Conservation (phyloP, 2,113 vertebrate genomes). For the Cyprinodon tularosa region DNA sequence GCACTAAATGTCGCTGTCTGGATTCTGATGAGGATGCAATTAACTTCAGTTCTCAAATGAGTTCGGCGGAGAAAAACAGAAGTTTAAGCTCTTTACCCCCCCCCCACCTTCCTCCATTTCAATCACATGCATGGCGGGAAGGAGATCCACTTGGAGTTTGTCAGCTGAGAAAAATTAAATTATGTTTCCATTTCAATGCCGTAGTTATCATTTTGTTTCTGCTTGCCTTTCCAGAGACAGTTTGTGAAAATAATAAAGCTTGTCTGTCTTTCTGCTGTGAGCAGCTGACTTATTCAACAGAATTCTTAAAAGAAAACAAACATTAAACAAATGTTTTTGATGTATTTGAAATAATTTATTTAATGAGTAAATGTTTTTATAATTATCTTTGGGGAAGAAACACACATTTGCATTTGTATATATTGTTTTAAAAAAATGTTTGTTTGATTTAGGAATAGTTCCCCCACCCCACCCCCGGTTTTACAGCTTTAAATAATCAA, state of each 20-base stretch:
- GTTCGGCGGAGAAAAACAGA: constrained; percentile 7
- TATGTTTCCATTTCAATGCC: constrained; percentile 49
- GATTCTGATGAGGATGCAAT: constrained; percentile 48
- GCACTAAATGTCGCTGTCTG: constrained; percentile 32
- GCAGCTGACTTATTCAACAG: neutral
- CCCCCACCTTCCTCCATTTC: neutral
- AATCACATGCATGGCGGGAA: constrained; percentile 22
- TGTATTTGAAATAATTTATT: too few relatives aligned
- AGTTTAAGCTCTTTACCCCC: constrained; percentile 10
- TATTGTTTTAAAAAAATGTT: neutral
- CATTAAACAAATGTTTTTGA: neutral
- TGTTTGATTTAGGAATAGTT: neutral
- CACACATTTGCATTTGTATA: neutral
- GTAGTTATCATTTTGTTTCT: constrained; percentile 28
- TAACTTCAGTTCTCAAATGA: constrained; percentile 35
- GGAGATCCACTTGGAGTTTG: constrained; percentile 44
- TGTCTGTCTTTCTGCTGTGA: neutral
- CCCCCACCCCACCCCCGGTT: neutral
- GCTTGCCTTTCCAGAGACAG: constrained; percentile 2
- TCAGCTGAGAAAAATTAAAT: constrained; percentile 57
- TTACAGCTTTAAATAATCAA: neutral
- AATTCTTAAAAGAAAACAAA: neutral
- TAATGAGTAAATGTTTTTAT: neutral
- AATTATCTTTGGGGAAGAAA: neutral
- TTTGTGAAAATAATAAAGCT: constrained; percentile 11